Conservation (phyloP, 1,140 invertebrate genomes). For the Aphelenchoides fujianensis region DNA sequence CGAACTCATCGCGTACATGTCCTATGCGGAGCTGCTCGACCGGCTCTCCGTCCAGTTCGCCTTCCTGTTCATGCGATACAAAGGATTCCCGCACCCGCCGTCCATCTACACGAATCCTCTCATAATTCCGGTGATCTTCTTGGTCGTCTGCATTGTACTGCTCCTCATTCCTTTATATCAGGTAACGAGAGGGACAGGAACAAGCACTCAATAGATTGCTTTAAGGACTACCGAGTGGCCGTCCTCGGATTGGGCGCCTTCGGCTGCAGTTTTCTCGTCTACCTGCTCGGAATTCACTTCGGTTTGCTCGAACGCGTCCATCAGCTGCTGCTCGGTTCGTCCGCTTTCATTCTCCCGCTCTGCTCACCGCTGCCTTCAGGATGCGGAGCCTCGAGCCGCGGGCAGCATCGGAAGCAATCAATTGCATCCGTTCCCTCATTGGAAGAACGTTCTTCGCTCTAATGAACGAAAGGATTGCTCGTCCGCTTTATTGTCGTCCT, state of each 20-base stretch:
- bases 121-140: slow-evolving; percentile 31
- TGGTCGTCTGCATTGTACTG: slow-evolving; percentile 23
- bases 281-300: too few relatives aligned
- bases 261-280: neutral
- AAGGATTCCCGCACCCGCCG: slow-evolving; percentile 16
- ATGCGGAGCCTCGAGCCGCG: too few relatives aligned
- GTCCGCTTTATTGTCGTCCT: too few relatives aligned
- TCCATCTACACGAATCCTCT: slow-evolving; percentile 30
- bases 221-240: neutral
- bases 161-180: slow-evolving; percentile 26
- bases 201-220: neutral
- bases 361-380: too few relatives aligned
- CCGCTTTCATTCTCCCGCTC: too few relatives aligned
- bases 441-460: too few relatives aligned
- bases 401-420: too few relatives aligned
- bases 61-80: slow-evolving; percentile 35
- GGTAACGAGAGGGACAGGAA: neutral
- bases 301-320: too few relatives aligned
- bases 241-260: neutral
- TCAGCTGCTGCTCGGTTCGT: too few relatives aligned
- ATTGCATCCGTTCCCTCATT: too few relatives aligned
- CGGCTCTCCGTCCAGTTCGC: slow-evolving; percentile 29
- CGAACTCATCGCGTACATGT: slow-evolving; percentile 27
- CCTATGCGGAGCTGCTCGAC: slow-evolving; percentile 27
- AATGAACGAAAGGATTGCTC: too few relatives aligned